Percentiles rank a stretch among this genome's conserved stretches.
Evolutionary conservation across 2,797 vertebrate genomes (phyloP).

Genomic region (Phataginus tetradactyla): DNA sequence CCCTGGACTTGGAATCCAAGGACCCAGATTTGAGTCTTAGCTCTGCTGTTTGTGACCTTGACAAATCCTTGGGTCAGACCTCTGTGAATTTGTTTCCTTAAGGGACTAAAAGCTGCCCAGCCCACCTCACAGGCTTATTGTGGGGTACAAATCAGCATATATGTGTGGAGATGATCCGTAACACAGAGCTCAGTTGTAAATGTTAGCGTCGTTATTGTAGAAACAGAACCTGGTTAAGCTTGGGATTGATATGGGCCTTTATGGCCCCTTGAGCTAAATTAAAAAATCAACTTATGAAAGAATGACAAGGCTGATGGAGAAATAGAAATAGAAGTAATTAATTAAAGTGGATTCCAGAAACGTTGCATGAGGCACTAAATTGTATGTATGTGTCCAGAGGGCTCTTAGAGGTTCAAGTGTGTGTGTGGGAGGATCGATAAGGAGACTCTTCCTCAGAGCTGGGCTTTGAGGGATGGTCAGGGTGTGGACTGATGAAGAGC

Average conservation of each 20-base stretch:
- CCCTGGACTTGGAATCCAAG: neutral
- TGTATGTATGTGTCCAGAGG: neutral
- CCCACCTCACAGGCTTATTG: neutral
- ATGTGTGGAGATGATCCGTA: fast-evolving
- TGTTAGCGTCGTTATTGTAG: neutral
- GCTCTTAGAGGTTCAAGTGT: neutral
- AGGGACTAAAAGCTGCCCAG: neutral
- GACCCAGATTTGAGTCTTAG: neutral
- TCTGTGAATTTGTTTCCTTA: neutral
- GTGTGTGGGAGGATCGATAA: neutral
- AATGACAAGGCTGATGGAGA: neutral
- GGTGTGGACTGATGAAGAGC: neutral
- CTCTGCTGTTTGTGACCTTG: neutral
- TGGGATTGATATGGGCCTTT: neutral
- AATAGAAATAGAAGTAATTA: neutral
- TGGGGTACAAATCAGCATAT: neutral
- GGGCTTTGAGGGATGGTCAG: neutral
- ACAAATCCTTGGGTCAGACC: too few species aligned
- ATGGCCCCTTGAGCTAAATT: slow-evolving; percentile 5
- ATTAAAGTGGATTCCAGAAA: neutral
- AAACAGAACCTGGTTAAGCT: neutral
- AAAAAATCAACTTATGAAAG: neutral
- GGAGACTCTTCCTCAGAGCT: neutral
- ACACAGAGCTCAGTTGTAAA: neutral
- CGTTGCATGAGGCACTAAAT: neutral